phyloP scores from a whole-genome alignment of 2,888 invertebrate genomes.

The Flexamia atlantica region DNA sequence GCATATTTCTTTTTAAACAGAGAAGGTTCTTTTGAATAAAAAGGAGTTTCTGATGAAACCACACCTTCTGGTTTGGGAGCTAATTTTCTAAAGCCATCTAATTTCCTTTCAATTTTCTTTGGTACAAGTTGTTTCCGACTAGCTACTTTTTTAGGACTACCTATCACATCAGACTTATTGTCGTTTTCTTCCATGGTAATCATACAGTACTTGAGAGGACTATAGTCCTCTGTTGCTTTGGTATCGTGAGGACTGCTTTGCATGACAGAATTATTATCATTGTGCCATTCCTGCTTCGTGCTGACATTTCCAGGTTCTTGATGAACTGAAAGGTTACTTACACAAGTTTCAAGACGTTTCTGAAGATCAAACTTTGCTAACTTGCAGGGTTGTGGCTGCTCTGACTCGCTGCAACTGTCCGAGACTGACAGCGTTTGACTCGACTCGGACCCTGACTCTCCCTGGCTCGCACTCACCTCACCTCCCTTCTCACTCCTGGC shows the following conservation, averaged over 20 bases:
- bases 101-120: conserved; percentile 66
- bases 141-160: conserved; percentile 61
- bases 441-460: conserved; percentile 41
- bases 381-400: conserved; percentile 40
- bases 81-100: conserved; percentile 56
- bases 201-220: conserved; percentile 72
- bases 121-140: conserved; percentile 67
- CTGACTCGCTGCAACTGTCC: conserved; percentile 42
- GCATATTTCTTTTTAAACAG: conserved; percentile 72
- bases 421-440: conserved; percentile 37
- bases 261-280: neutral
- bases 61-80: conserved; percentile 61
- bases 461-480: conserved; percentile 58
- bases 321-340: conserved; percentile 66
- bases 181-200: conserved; percentile 72
- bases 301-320: conserved; percentile 28
- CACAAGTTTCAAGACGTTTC: conserved; percentile 69
- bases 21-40: no score
- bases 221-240: conserved; percentile 55
- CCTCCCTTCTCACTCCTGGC: no score
- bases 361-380: conserved; percentile 68
- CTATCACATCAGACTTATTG: conserved; percentile 44
- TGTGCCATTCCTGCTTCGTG: conserved; percentile 18
- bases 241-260: neutral
- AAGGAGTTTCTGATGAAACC: neutral